phyloP scores from a whole-genome alignment of 2,888 invertebrate species.

The Caenorhabditis imperialis region DNA sequence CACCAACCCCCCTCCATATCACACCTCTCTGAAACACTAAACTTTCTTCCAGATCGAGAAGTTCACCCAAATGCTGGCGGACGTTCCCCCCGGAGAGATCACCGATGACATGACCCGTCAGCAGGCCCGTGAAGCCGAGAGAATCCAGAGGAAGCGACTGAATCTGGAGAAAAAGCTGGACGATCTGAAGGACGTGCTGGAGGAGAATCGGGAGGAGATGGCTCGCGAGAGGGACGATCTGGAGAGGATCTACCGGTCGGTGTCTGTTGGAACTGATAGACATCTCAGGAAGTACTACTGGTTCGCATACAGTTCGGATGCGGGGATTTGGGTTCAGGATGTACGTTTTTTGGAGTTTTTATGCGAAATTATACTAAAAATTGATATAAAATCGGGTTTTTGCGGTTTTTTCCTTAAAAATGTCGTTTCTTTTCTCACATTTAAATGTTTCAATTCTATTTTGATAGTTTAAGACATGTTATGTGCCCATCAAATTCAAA shows the following conservation, averaged over 20 bases:
- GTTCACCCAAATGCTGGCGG: constrained; percentile 10
- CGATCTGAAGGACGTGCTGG: constrained; percentile 21
- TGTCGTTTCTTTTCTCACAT: too few species aligned
- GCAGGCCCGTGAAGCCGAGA: constrained; percentile 16
- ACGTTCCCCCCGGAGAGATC: constrained; percentile 13
- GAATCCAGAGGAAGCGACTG: constrained; percentile 3
- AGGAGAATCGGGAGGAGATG: constrained; percentile 25
- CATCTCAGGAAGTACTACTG: constrained; percentile 63
- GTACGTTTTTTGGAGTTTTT: constrained; percentile 35
- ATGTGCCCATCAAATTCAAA: too few species aligned
- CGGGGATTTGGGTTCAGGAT: constrained; percentile 67
- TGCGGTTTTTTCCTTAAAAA: too few species aligned
- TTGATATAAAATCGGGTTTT: too few species aligned
- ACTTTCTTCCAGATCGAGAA: constrained; percentile 26
- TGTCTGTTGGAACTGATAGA: constrained; percentile 62
- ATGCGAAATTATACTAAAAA: too few species aligned
- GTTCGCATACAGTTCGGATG: constrained; percentile 58
- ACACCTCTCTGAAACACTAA: not conserved
- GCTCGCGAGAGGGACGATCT: constrained; percentile 34
- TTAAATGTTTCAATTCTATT: too few species aligned
- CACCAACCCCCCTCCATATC: too few species aligned
- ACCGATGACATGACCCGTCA: constrained; percentile 26
- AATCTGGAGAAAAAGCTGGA: constrained; percentile 16
- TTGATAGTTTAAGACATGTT: too few species aligned
- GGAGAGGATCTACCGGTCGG: constrained; percentile 36